These are phyloP conservation scores for Mimachlamys varia DNA, from an alignment of 2,888 invertebrate species.

Conservation along the genomic window DNA sequence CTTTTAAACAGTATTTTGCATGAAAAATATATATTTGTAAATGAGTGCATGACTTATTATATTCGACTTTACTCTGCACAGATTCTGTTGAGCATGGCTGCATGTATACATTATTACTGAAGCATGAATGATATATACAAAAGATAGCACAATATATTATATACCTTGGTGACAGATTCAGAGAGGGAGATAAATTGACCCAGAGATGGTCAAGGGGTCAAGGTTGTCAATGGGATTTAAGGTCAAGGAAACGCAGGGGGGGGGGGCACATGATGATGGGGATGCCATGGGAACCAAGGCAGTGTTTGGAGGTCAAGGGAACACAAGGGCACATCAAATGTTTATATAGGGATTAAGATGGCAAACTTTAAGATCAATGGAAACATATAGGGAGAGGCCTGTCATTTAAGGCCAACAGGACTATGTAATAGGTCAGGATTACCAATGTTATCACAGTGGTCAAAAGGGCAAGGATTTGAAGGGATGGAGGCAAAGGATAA, in stretches of 20 bases:
- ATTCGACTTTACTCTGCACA: not conserved
- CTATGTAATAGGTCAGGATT: not conserved
- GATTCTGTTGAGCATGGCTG: not conserved
- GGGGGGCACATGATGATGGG: no score
- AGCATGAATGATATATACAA: not conserved
- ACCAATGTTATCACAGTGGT: not conserved
- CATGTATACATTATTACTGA: not conserved
- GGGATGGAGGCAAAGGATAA: not conserved
- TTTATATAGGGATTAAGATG: no score
- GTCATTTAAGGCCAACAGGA: not conserved
- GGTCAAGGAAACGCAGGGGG: no score
- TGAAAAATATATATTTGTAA: not conserved
- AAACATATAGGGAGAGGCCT: no score
- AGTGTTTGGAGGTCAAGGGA: not conserved
- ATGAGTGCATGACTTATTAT: not conserved
- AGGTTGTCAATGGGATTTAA: not conserved
- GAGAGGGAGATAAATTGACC: not conserved
- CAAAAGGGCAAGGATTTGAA: not conserved
- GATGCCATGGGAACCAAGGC: not conserved
- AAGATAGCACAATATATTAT: not conserved
- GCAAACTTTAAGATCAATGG: no score
- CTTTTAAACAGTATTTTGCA: not conserved
- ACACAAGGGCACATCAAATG: no score
- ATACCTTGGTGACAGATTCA: not conserved
- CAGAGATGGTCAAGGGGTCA: not conserved